Evolutionary conservation across 2,888 invertebrate species (phyloP), one percentile per base, ranked within the genome.

Genomic region (Trichopoda pennipes): DNA sequence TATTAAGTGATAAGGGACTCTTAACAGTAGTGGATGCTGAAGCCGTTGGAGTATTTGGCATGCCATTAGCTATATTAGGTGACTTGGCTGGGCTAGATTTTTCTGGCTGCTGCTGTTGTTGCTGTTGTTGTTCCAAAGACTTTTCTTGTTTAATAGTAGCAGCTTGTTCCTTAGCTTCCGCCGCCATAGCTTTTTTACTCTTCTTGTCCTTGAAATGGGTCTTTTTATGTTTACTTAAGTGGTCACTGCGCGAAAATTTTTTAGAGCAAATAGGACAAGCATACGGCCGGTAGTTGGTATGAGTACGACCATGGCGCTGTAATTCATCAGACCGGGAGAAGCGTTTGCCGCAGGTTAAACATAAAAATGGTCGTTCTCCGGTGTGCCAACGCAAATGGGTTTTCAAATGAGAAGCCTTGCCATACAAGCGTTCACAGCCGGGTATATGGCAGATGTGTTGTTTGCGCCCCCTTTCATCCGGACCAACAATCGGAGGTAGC

Each of bases 311-410:
- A 88, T 98, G 98, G 55, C 98, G 93, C 89, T 97, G 97, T 42
- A 98, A 92, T 89, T 98, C 98, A 89, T 98, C 98, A 44, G 97
- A 97, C 68, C 98, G 93, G 1, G 98, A 98, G 91, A 98, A 98
- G 3, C 96, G 92, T 89, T 98, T 98, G 8, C 96, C 96, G 89
- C 98, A 98, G 87, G 96, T 96, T 70, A 96, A 89, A 91, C 98
- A 98, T 1, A 95, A 94, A 89, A 97, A 98, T 0, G 98, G 98
- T 10, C 97, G 92, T 88, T 98, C 98, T 0, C 97, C 97, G 0
- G 96, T 96, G 89, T 98, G 98, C 97, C 97, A 97, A 64, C 98
- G 93, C 3, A 97, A 92, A 90, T 97, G 97, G 0, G 97, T 97
- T 91, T 97, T 97, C 81, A 99, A 91, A 89, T 99, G 98, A 0